Base-by-base conservation (phyloP, 2,888 invertebrate species). In the Stenotaenia linearis region DNA sequence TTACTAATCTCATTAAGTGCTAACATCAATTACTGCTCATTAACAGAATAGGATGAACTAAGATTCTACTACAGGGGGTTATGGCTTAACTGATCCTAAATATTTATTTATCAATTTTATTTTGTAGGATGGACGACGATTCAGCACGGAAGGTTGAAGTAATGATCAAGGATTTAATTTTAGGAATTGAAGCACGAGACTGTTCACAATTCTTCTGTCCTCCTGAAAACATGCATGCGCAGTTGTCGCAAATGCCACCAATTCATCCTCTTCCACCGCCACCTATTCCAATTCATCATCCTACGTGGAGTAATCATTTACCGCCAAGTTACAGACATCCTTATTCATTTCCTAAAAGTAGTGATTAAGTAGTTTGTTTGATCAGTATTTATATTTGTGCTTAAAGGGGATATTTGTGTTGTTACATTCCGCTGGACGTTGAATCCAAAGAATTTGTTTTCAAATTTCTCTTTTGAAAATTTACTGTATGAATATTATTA, bases 161-260 rank as follows among this genome's bases (percentile, higher is more conserved):
- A 9, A 81, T 81, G 69, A 76, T 81, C n/a, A 81, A 81, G 35
- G 81, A 81, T 77, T 79, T 81, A 56, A 80, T 81, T 50, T 76
- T 81, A 45, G 77, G 78, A 18, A 81, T 81, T 18, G 80, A 80
- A 50, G 79, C 81, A 32, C 30, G 81, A 61, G 81, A 81, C 74
- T 81, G 81, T 30, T 78, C 79, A 6, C 79, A 78, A 23, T 81
- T 81, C 69, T 79, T 61, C 56, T 81, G 81, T 40, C 37, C 56
- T 9, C 28, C 21, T 10, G 77, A 79, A 30, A 50, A 40, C 10
- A 77, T 23, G n/a, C 74, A 28, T 18, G 40, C 18, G 21, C 80
- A 78, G 2, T 74, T 37, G 23, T 35, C 76, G n/a, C 79, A 77
- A 15, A 77, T 78, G 21, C 80, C 61, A 15, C 79, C 75, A 21